Evolutionary conservation across 1,140 invertebrate genomes (phyloP).

Genomic region (Calosoma granatense): DNA sequence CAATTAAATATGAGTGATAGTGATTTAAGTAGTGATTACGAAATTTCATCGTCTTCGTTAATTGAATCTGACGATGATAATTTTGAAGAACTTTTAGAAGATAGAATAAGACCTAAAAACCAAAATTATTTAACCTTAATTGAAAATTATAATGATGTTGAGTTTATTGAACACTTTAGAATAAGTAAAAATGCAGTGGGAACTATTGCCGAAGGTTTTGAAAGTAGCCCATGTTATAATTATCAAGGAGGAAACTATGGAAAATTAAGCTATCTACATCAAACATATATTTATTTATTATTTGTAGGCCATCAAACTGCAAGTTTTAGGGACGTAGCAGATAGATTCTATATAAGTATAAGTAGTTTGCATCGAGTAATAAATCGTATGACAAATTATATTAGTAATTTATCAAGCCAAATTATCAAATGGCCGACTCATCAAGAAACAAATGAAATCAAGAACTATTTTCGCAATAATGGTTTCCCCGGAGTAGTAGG

Average conservation of each 20-base stretch:
- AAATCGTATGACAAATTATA: conserved; percentile 20
- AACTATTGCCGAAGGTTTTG: conserved; percentile 11
- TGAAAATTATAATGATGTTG: conserved; percentile 9
- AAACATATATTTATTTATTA: conserved; percentile 25
- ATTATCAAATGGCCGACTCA: conserved; percentile 23
- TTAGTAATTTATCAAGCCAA: conserved; percentile 19
- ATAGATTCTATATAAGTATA: conserved; percentile 25
- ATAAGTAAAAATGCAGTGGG: conserved; percentile 13
- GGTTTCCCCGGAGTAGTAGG: conserved; percentile 24
- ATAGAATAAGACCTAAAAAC: conserved; percentile 14
- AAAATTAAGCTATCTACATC: conserved; percentile 17
- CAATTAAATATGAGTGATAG: background rate
- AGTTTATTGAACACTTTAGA: conserved; percentile 19
- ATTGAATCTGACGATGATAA: background rate
- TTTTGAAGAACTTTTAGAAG: conserved; percentile 3
- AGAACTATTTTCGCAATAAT: conserved; percentile 19
- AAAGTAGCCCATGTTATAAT: conserved; percentile 13
- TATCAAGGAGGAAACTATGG: conserved; percentile 14
- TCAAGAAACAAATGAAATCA: conserved; percentile 21
- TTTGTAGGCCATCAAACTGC: conserved; percentile 27
- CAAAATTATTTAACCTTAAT: conserved; percentile 16
- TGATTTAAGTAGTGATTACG: background rate
- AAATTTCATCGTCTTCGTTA: background rate
- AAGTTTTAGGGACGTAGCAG: conserved; percentile 25
- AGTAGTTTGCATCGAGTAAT: conserved; percentile 24